Evolutionary conservation across 2,797 vertebrate genomes (phyloP), one percentile per base, ranked within the genome.

Genomic region (Todus mexicanus): DNA sequence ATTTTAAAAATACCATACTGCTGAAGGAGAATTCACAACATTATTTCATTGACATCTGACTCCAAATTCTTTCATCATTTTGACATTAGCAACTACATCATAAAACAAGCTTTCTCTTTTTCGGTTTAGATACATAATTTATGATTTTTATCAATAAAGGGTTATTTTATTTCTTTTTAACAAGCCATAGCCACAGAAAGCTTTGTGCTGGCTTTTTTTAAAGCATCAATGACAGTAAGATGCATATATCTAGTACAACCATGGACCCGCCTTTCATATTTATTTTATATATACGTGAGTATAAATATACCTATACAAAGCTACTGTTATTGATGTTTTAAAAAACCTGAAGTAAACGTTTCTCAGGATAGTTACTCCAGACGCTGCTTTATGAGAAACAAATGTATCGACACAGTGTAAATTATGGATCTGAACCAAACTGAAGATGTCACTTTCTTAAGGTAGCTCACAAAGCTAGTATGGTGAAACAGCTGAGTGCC

Each of bases 81-180:
- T 93, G 66, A 71, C 77, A 76, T 81, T 88, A 95, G 47, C 66
- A 91, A 40, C 56, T 79, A 68, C 60, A 66, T 71, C 69, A 93
- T 69, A 69, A 83, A 92, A 27, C n/a, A 94, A 21, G 1, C 11
- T 5, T 14, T 51, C 18, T 37, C 21, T 40, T 79, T 53, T 40
- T 65, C 22, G 65, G 63, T 87, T 95, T 91, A 92, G 57, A 88
- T 88, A 86, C 38, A 79, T 94, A 88, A 86, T 92, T 92, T 93
- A 92, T 90, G 47, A 93, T 87, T 91, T 59, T 96, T 95, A 92
- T 93, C 91, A 95, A 84, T 92, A 95, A 89, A 87, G 35, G 16
- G 29, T 68, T 85, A 4, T 31, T 35, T 61, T 60, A 4, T 31
- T 35, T 61, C 56, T 81, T 81, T 79, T 74, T 50, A 89, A 79